These are phyloP conservation scores for Etheostoma nigrum DNA, from an alignment of 2,797 vertebrate species.

Conservation along the genomic window DNA sequence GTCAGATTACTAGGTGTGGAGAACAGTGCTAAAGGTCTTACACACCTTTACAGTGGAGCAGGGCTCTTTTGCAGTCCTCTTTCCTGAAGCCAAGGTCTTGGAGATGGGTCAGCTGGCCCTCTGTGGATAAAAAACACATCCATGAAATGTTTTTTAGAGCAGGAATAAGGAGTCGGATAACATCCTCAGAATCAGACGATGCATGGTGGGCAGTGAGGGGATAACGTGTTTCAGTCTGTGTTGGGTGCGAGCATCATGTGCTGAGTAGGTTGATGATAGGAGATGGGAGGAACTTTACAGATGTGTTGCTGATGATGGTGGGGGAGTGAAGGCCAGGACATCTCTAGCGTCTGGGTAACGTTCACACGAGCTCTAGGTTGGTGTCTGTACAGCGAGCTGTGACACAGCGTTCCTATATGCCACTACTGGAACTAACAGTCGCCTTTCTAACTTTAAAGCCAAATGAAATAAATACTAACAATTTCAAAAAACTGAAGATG, in stretches of 20 bases:
- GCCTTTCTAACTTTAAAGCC: background rate
- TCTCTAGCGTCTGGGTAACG: no score
- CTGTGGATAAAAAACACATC: constrained; percentile 76
- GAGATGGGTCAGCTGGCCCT: constrained; percentile 89
- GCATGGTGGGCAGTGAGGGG: no score
- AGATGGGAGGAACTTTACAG: no score
- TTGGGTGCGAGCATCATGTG: no score
- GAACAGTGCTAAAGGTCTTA: background rate
- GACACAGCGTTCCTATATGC: no score
- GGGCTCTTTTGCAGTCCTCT: constrained; percentile 91
- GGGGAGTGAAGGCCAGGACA: no score
- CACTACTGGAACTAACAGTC: background rate
- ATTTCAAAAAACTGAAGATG: background rate
- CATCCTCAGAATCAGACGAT: no score
- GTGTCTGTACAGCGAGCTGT: no score
- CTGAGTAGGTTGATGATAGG: no score
- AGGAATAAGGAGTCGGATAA: background rate
- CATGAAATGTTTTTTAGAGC: background rate
- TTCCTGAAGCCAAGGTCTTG: constrained; percentile 93
- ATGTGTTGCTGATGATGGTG: no score
- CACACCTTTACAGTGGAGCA: constrained; percentile 92
- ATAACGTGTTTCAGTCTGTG: no score
- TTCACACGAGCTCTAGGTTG: no score
- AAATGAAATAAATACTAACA: background rate
- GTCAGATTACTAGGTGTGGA: background rate